Evolutionary conservation across 2,888 invertebrate genomes (phyloP), one percentile per base, ranked within the genome.

Genomic region (Sicus ferrugineus): DNA sequence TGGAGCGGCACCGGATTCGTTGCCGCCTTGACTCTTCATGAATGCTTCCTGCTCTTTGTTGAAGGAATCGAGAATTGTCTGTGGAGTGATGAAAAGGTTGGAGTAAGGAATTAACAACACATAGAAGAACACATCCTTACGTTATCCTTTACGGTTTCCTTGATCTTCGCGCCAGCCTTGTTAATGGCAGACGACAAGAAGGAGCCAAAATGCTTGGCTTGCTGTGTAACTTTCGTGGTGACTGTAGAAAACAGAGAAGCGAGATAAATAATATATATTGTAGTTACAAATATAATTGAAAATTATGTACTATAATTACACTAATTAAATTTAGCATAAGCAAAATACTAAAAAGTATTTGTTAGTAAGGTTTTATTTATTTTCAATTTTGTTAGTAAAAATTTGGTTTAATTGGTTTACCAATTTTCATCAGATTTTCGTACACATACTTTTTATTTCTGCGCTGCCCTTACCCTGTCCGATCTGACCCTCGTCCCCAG

Each of bases 1-100:
- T 11, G 98, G 98, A 16, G 84, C 83, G 38, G 95, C 92, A 6
- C 93, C 89, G 61, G 93, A 91, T 42, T 92, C 89, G 58, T 88
- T 87, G 63, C 90, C 88, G 75, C 81, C 90, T 87, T 97, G 95
- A 68, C 93, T 93, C 83, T 94, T 94, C 79, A 96, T 91, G 87
- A 98, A 98, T 62, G 96, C 94, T 78, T 97, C 96, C 85, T 98
- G 97, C 84, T 98, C 98, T 83, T 95, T 95, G 86, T 96, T 96
- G 87, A 99, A 95, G 81, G 98, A 98, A 66, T 96, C 96, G 80
- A 99, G 88, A 85, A 99, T 92, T 85, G 95, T 96, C 97, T 97
- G 88, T 7, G 1, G 19, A 19, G 7, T n/a, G 21, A 5, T 14
- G 26, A 52, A 52, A n/a, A n/a, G n/a, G n/a, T n/a, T n/a, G n/a